Base-by-base conservation (phyloP, 2,888 invertebrate species). In the Odontocolon sp. region DNA sequence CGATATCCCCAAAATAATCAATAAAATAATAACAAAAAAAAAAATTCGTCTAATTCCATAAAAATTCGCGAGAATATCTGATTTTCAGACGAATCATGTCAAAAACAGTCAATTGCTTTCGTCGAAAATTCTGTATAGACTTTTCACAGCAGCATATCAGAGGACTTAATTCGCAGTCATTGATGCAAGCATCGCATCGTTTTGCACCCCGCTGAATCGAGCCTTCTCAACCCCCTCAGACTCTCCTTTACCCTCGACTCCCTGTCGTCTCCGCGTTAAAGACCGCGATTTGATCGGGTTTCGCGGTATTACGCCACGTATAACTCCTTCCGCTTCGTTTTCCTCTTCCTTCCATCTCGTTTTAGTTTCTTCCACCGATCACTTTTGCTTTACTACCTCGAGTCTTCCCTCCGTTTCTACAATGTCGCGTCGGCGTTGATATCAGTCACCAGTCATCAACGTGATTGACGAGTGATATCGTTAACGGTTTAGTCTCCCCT, bases 401-500 rank as follows among this genome's bases (percentile, higher is more conserved):
- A 56, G 28, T 38, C 57, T 67, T 67, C 50, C 64, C 45, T 72
- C 59, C 45, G 68, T 52, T 67, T 69, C 80, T 82, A 80, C 84
- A 42, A 72, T 63, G 67, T 76, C 67, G 69, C 38, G 57, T 31
- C 66, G 63, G 61, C 57, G 50, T 67, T 68, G 67, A 52, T 73
- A 80, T 81, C 80, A 82, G 85, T 84, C 85, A 81, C 80, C 84
- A 83, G 83, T 87, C 88, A 85, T 88, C 88, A 87, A 70, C 83
- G 82, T 87, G 88, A 88, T 88, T 87, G 88, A 88, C 87, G 87
- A 87, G 87, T 88, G 88, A 88, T 88, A 86, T 88, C 88, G 87
- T 88, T 88, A 89, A 87, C 86, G 87, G 83, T 85, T 87, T 87
- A 85, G 81, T 78, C 59, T 78, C 74, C 68, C 61, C 23, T 38